Conservation (phyloP, 2,113 vertebrate genomes). For the Hirundichthys speculiger region DNA sequence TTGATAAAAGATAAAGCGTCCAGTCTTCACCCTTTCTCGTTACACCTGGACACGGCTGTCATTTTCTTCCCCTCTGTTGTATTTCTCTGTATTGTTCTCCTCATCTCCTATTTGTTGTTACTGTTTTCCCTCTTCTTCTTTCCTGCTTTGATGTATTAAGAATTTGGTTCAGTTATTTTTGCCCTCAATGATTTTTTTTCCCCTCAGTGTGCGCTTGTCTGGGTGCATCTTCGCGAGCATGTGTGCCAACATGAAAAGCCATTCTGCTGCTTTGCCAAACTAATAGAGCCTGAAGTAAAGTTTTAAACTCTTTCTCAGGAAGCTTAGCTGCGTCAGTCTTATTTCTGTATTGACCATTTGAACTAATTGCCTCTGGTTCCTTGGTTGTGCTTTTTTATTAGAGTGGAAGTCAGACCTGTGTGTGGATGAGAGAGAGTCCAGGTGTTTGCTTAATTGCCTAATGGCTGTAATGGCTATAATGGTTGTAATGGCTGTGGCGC, state of each 20-base stretch:
- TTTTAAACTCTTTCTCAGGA: constrained; percentile 6
- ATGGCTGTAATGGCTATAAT: constrained; percentile 45
- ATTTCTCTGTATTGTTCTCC: neutral
- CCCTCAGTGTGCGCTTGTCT: neutral
- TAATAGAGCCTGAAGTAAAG: constrained; percentile 8
- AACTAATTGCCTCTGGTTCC: constrained; percentile 50
- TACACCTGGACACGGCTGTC: neutral
- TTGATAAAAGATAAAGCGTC: constrained; percentile 24
- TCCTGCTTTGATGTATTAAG: constrained; percentile 11
- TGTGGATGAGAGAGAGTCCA: constrained; percentile 32
- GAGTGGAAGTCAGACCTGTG: constrained; percentile 10
- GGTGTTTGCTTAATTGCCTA: constrained; percentile 57
- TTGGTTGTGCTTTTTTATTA: constrained; percentile 32
- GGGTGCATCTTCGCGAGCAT: neutral
- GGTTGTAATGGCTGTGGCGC: constrained; percentile 15
- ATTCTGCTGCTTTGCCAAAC: constrained; percentile 19
- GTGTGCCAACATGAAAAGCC: neutral
- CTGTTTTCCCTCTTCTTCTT: neutral
- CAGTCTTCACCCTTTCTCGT: neutral
- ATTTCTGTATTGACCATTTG: constrained; percentile 41
- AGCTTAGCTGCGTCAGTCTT: constrained; percentile 30
- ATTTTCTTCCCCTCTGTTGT: neutral
- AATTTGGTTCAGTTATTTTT: constrained; percentile 32
- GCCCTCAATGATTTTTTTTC: constrained; percentile 11
- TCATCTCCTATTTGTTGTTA: neutral